Evolutionary conservation across 2,888 invertebrate species (phyloP).

Genomic region (Ichneumon xanthorius): DNA sequence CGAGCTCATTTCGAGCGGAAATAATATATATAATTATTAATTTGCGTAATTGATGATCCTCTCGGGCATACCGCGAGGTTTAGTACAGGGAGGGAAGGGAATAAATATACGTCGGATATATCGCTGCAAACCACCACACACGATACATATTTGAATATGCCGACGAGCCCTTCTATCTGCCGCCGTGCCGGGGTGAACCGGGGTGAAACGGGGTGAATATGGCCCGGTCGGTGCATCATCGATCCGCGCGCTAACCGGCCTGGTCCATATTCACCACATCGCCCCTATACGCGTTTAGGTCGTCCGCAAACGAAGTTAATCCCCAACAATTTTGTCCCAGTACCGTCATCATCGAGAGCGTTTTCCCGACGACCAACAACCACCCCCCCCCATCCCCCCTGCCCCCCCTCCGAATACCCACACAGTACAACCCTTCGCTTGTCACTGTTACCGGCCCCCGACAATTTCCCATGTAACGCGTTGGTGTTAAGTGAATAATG

Average conservation of each 20-base stretch:
- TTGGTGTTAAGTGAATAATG: slow-evolving; percentile 68
- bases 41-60: slow-evolving; percentile 67
- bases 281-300: slow-evolving; percentile 17
- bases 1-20: slow-evolving; percentile 45
- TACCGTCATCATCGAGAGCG: slow-evolving; percentile 56
- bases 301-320: slow-evolving; percentile 59
- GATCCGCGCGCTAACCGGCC: background rate
- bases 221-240: background rate
- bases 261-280: background rate
- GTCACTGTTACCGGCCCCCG: slow-evolving; percentile 34
- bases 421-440: slow-evolving; percentile 20
- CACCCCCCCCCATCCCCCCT: slow-evolving; percentile 18
- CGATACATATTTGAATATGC: slow-evolving; percentile 44
- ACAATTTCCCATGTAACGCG: slow-evolving; percentile 35
- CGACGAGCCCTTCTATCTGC: background rate
- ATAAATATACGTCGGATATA: slow-evolving; percentile 44
- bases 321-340: slow-evolving; percentile 59
- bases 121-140: slow-evolving; percentile 40
- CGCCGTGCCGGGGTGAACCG: background rate
- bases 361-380: slow-evolving; percentile 33
- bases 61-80: slow-evolving; percentile 43
- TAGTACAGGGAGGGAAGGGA: slow-evolving; percentile 37
- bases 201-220: background rate
- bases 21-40: slow-evolving; percentile 69
- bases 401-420: slow-evolving; percentile 15